Percentiles rank a stretch among this genome's conserved stretches.
Conservation (phyloP, 1,140 invertebrate genomes). For the Lutraria rhynchaena region DNA sequence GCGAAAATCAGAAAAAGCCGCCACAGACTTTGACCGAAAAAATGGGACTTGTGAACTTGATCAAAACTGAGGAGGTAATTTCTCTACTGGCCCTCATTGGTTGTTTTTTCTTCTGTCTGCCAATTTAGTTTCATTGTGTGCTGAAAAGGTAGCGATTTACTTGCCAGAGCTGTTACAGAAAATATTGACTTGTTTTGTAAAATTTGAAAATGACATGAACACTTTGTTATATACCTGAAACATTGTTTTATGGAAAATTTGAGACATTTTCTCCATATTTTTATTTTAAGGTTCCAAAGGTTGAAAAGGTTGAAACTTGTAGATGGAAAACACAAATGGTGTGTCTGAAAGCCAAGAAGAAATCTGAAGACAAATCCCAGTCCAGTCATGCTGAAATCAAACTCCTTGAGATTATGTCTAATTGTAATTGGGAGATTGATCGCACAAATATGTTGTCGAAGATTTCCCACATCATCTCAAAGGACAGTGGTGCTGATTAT, state of each 20-base stretch:
- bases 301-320: background rate
- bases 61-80: background rate
- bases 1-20: background rate
- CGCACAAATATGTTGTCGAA: slow-evolving; percentile 72
- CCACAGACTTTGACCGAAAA: slow-evolving; percentile 18
- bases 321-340: slow-evolving; percentile 77
- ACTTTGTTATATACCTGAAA: too few species aligned
- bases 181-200: too few species aligned
- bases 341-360: slow-evolving; percentile 72
- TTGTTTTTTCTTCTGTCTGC: too few species aligned
- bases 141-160: too few species aligned
- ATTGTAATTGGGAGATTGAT: slow-evolving; percentile 75
- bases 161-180: too few species aligned
- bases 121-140: too few species aligned
- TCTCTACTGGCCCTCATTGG: too few species aligned
- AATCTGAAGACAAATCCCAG: slow-evolving; percentile 53
- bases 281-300: too few species aligned
- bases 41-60: slow-evolving; percentile 16
- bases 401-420: slow-evolving; percentile 76
- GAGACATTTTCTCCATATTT: too few species aligned
- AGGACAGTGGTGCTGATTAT: background rate
- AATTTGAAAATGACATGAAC: too few species aligned
- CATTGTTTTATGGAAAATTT: too few species aligned
- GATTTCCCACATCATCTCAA: slow-evolving; percentile 66
- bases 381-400: slow-evolving; percentile 65